Conservation (phyloP, 2,113 vertebrate genomes). For the Sturnira hondurensis region DNA sequence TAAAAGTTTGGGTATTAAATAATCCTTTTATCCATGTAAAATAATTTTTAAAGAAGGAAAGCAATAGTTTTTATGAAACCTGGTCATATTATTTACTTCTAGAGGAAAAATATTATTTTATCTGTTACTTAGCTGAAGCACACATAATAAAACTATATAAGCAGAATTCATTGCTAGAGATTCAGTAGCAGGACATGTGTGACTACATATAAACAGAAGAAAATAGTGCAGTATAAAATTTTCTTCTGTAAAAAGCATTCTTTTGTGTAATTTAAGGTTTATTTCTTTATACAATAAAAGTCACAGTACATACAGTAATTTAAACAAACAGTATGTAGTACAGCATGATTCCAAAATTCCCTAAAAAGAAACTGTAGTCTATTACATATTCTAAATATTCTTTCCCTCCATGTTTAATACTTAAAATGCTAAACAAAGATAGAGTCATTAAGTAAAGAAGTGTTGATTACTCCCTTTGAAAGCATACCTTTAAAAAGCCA, state of each 20-base stretch:
- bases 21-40: neutral
- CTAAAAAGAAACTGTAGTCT: constrained; percentile 24
- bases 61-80: neutral
- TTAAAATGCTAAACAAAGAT: constrained; percentile 33
- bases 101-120: neutral
- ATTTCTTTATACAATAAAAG: neutral
- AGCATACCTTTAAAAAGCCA: neutral
- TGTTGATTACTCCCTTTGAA: constrained; percentile 19
- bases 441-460: neutral
- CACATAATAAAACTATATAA: neutral
- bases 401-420: constrained; percentile 42
- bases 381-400: constrained; percentile 6
- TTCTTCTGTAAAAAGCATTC: neutral
- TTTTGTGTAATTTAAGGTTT: neutral
- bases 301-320: neutral
- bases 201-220: neutral
- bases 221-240: neutral
- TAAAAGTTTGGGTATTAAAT: constrained; percentile 10
- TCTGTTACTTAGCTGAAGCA: neutral
- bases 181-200: neutral
- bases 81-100: constrained; percentile 12
- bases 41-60: neutral
- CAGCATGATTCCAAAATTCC: neutral
- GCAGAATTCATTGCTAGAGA: neutral
- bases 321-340: neutral